Percentiles rank a stretch among this genome's conserved stretches.
These are phyloP conservation scores for Zophobas atratus DNA, from an alignment of 1,140 invertebrate species.

Conservation along the genomic window DNA sequence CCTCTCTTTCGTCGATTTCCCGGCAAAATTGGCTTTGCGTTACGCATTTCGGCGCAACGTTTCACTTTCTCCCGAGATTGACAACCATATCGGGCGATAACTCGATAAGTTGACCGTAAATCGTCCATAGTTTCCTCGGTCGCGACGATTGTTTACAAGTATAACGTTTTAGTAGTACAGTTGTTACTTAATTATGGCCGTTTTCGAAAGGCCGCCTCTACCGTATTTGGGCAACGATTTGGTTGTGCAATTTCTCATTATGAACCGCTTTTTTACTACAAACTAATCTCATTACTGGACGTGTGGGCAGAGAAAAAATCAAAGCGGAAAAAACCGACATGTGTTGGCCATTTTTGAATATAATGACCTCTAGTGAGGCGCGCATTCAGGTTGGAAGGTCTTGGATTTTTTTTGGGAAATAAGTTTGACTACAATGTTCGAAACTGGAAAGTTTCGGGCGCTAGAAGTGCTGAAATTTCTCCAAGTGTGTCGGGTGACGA, in stretches of 20 bases:
- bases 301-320: not conserved
- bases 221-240: not conserved
- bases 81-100: not conserved
- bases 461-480: no score
- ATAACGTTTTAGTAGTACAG: not conserved
- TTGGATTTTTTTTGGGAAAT: no score
- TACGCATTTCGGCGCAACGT: not conserved
- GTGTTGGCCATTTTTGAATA: no score
- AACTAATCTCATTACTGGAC: not conserved
- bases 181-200: not conserved
- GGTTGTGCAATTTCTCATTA: not conserved
- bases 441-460: no score
- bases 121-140: not conserved
- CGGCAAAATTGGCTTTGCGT: not conserved
- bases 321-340: no score
- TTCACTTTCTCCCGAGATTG: slow-evolving; percentile 1
- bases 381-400: no score
- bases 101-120: not conserved
- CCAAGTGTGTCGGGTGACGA: no score
- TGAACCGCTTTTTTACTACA: not conserved
- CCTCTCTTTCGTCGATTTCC: not conserved
- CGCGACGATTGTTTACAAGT: not conserved
- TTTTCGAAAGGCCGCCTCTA: not conserved
- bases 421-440: no score
- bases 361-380: no score